A percentile compares a stretch with the other conserved stretches of the same genome.
These are phyloP conservation scores for Exephanes ischioxanthus DNA, from an alignment of 2,888 invertebrate species.

Conservation along the genomic window DNA sequence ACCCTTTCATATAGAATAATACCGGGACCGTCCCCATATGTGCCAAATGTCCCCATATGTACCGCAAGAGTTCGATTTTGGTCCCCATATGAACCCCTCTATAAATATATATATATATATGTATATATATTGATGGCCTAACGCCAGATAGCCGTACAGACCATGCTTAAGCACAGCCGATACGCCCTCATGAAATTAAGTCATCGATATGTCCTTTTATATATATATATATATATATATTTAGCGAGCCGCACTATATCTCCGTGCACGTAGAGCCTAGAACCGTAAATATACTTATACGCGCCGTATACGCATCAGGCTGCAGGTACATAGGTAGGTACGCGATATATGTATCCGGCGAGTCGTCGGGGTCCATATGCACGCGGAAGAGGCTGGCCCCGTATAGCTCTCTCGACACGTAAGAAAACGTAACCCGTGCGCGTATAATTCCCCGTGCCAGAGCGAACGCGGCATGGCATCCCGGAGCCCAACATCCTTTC, in stretches of 20 bases:
- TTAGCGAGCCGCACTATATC: neutral
- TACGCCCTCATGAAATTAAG: neutral
- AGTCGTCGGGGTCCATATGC: slow-evolving; percentile 68
- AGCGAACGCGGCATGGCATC: slow-evolving; percentile 25
- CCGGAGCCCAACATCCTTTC: slow-evolving; percentile 60
- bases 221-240: slow-evolving; percentile 13
- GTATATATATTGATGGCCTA: neutral
- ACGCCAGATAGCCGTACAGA: neutral
- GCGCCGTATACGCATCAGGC: slow-evolving; percentile 54
- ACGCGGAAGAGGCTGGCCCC: slow-evolving; percentile 63
- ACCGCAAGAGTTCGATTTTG: too few species aligned
- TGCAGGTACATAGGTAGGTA: slow-evolving; percentile 53
- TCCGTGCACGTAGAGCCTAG: neutral
- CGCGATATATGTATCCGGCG: slow-evolving; percentile 49
- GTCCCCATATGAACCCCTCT: too few species aligned
- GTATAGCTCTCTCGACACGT: slow-evolving; percentile 48
- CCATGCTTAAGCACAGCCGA: neutral
- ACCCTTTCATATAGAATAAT: too few species aligned
- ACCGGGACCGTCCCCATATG: too few species aligned
- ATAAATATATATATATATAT: too few species aligned
- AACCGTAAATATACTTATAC: slow-evolving; percentile 51
- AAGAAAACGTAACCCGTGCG: slow-evolving; percentile 55
- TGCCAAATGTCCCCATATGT: too few species aligned
- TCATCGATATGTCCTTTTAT: slow-evolving; percentile 1
- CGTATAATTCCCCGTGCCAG: slow-evolving; percentile 60